A percentile compares a stretch with the other conserved stretches of the same genome.
Evolutionary conservation across 2,797 vertebrate species (phyloP).

Genomic region (Scleropages formosus): DNA sequence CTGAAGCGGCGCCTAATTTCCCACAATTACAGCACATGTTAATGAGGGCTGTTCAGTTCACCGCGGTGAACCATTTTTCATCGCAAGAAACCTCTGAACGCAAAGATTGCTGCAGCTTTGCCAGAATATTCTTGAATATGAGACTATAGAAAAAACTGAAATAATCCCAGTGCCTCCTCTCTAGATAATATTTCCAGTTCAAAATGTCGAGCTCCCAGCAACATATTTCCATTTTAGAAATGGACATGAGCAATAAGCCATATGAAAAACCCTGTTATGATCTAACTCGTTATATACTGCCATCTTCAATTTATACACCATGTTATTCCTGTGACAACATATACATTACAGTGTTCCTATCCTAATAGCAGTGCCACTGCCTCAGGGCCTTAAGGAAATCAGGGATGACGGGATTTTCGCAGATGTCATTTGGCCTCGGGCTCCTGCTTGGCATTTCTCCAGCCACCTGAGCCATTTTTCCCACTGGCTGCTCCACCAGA

Average conservation of each 20-base stretch:
- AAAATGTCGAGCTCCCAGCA: too few relatives aligned
- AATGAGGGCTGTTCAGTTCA: neutral
- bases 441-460: neutral
- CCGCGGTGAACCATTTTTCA: neutral
- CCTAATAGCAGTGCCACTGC: conserved; percentile 17
- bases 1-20: neutral
- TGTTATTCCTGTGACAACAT: too few relatives aligned
- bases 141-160: too few relatives aligned
- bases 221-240: too few relatives aligned
- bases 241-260: too few relatives aligned
- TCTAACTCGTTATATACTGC: too few relatives aligned
- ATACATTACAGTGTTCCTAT: neutral
- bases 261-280: too few relatives aligned
- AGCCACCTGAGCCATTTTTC: conserved; percentile 14
- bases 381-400: conserved; percentile 10
- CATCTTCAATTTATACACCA: too few relatives aligned
- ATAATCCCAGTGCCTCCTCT: too few relatives aligned
- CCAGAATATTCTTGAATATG: too few relatives aligned
- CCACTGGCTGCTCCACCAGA: conserved; percentile 2
- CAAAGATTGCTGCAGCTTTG: neutral
- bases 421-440: conserved; percentile 15
- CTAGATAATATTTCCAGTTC: too few relatives aligned
- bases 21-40: neutral
- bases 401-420: conserved; percentile 3
- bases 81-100: neutral